Base-by-base conservation (phyloP, 2,113 vertebrate genomes). In the Eurypyga helias region DNA sequence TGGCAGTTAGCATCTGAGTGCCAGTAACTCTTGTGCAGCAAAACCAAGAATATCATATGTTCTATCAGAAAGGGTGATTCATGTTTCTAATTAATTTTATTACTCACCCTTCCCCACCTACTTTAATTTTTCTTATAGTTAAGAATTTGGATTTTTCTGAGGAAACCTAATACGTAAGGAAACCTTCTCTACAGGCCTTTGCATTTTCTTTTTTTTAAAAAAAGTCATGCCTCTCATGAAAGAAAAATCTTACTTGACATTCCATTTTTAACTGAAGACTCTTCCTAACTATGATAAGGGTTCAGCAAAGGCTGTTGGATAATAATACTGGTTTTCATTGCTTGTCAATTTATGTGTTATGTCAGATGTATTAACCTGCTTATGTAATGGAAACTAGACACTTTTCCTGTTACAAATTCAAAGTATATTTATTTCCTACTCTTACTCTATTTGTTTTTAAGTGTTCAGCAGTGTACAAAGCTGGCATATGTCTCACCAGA, bases 401-500 rank as follows among this genome's bases (percentile, higher is more conserved):
- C 13, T 67, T 78, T 76, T 71, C 19, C 21, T 73, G 26, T 52
- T 82, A 20, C 11, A 87, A 60, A 70, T 31, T 96, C 48, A 31
- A 89, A 65, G 19, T 49, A 28, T 49, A 89, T 93, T 91, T 92
- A 62, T 82, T 96, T 89, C 38, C 33, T 92, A 31, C 33, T 83
- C 60, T 75, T 89, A 76, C 49, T 85, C 52, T 57, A 72, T 94
- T 95, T 93, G 64, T 52, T 96, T 96, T 95, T 92, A 91, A 87
- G 71, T 72, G 82, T 94, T 96, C 45, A 7, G 77, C 88, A 94
- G 79, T 54, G 83, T 95, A 93, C 57, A 90, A 93, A 80, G 54
- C 87, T 96, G 82, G 43, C 96, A 97, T 94, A 91, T 95, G 97
- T 96, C 95, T 97, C 93, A 88, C 80, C 92, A 85, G 95, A 96